Evolutionary conservation across 2,888 invertebrate species (phyloP).

Genomic region (Capitulum mitella): DNA sequence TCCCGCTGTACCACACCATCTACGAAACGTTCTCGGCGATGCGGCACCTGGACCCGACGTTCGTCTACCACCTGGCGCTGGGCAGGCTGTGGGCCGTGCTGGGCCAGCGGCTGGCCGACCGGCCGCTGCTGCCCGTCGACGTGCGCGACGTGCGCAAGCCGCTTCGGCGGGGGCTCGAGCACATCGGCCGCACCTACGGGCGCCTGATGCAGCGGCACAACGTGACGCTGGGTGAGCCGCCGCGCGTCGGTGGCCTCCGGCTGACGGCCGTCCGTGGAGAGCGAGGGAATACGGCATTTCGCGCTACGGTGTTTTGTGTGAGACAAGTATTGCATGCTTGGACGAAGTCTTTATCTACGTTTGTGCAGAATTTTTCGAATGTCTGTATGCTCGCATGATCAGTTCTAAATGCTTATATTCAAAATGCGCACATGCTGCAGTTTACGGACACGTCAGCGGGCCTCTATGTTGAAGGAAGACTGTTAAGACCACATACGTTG

Average conservation of each 20-base stretch:
- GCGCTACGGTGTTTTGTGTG: too few species aligned
- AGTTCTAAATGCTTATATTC: too few species aligned
- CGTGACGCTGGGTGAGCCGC: not conserved
- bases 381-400: too few species aligned
- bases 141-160: constrained; percentile 30
- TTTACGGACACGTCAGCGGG: too few species aligned
- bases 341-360: too few species aligned
- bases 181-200: not conserved
- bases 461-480: too few species aligned
- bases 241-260: not conserved
- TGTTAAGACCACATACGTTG: too few species aligned
- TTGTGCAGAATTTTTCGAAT: too few species aligned
- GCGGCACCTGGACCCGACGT: constrained; percentile 41
- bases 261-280: too few species aligned
- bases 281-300: too few species aligned
- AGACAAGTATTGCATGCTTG: too few species aligned
- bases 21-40: constrained; percentile 43
- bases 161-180: constrained; percentile 17
- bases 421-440: too few species aligned
- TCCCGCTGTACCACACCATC: constrained; percentile 43
- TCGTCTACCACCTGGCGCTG: constrained; percentile 38
- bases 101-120: constrained; percentile 34
- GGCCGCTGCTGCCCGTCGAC: constrained; percentile 30
- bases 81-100: constrained; percentile 35
- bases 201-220: not conserved